These are phyloP conservation scores for Kuschelorhynchus macadamiae DNA, from an alignment of 2,888 invertebrate genomes.

Conservation along the genomic window DNA sequence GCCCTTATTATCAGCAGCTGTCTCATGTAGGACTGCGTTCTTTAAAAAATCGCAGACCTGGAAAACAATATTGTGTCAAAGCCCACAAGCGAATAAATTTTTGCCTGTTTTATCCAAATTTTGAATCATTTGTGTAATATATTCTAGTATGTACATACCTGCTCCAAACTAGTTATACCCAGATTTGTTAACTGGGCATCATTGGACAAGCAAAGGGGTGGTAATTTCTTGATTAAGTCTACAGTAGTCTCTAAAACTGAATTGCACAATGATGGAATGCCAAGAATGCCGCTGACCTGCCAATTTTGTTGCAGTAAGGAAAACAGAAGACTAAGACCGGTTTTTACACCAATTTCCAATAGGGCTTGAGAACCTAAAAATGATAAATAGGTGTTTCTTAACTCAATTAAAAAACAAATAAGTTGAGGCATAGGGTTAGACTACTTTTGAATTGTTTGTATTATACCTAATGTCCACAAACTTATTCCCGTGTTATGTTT, in stretches of 20 bases:
- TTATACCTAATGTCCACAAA: too few relatives aligned
- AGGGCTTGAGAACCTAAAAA: conserved; percentile 70
- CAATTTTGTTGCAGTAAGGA: conserved; percentile 74
- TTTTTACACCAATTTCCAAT: conserved; percentile 75
- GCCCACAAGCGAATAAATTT: neutral
- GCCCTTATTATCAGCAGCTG: conserved; percentile 70
- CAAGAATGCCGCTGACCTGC: conserved; percentile 67
- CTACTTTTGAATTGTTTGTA: too few relatives aligned
- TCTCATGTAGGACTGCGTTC: conserved; percentile 69
- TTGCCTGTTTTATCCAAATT: neutral
- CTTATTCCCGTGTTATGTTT: too few relatives aligned
- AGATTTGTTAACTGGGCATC: conserved; percentile 72
- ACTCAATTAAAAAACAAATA: neutral
- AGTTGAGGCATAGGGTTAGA: neutral
- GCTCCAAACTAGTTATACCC: conserved; percentile 71
- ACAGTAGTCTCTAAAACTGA: conserved; percentile 74
- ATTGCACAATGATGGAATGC: conserved; percentile 71
- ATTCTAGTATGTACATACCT: conserved; percentile 66
- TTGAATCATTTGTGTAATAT: too few relatives aligned
- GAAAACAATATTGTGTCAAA: neutral
- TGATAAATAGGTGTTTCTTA: too few relatives aligned
- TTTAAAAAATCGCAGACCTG: conserved; percentile 67
- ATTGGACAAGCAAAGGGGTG: conserved; percentile 74
- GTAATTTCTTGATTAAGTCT: conserved; percentile 71
- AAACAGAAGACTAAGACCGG: conserved; percentile 74